Evolutionary conservation across 2,113 vertebrate genomes (phyloP).

Genomic region (Pluvianellus socialis): DNA sequence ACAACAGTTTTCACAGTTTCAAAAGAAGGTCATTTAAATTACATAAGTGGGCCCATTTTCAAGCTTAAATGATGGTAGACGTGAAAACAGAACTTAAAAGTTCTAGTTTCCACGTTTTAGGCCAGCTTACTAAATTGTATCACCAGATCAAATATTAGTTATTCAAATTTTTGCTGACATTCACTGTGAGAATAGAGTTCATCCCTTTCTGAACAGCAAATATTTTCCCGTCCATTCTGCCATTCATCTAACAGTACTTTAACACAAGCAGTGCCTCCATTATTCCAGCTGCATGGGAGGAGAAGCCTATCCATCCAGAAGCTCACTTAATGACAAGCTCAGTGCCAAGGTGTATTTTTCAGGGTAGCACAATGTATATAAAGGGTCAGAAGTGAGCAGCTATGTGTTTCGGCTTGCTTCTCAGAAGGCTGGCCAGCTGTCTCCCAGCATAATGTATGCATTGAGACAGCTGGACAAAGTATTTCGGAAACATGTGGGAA

Average conservation of each 20-base stretch:
- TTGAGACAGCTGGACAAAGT: constrained; percentile 54
- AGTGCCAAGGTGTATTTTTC: constrained; percentile 37
- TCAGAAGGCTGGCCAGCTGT: constrained; percentile 38
- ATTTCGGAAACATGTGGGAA: constrained; percentile 44
- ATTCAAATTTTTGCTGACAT: not conserved
- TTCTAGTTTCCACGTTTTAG: not conserved
- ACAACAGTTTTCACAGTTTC: not conserved
- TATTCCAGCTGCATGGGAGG: not conserved
- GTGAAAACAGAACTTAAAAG: not conserved
- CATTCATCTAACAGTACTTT: not conserved
- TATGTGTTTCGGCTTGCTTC: not conserved
- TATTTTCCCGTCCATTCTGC: not conserved
- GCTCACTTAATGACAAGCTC: not conserved
- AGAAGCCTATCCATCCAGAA: not conserved
- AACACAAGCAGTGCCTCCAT: not conserved
- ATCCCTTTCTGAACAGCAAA: not conserved
- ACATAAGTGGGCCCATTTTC: not conserved
- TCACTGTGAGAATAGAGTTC: not conserved
- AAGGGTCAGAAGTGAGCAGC: constrained; percentile 11
- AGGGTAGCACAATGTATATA: constrained; percentile 9
- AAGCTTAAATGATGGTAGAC: not conserved
- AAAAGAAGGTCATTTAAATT: not conserved
- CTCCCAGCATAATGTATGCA: constrained; percentile 24
- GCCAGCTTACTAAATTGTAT: not conserved
- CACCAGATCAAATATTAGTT: not conserved